Evolutionary conservation across 2,888 invertebrate species (phyloP).

Genomic region (Orthonevra nobilis): DNA sequence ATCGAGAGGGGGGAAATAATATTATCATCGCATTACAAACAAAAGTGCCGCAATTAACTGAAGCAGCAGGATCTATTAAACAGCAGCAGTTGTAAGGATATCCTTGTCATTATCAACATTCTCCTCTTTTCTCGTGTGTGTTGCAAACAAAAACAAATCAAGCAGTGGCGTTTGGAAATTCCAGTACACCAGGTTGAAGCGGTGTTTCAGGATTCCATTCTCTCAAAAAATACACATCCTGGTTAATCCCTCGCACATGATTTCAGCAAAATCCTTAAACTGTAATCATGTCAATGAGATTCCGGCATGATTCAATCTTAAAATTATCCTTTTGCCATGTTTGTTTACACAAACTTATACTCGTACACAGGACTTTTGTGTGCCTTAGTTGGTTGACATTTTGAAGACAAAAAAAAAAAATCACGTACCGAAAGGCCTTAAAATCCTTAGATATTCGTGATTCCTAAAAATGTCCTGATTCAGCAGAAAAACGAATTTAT

Average conservation of each 20-base stretch:
- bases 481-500: slow-evolving; percentile 43
- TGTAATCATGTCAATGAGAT: slow-evolving; percentile 57
- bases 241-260: background rate
- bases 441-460: slow-evolving; percentile 24
- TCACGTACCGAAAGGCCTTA: no score
- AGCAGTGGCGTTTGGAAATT: slow-evolving; percentile 47
- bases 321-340: no score
- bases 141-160: slow-evolving; percentile 47
- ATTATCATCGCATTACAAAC: slow-evolving; percentile 62
- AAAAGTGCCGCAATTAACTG: slow-evolving; percentile 65
- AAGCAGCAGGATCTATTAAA: slow-evolving; percentile 3
- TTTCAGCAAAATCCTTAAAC: background rate
- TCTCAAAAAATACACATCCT: background rate
- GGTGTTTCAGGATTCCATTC: slow-evolving; percentile 5
- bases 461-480: slow-evolving; percentile 32
- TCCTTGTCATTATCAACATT: slow-evolving; percentile 46
- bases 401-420: slow-evolving; percentile 7
- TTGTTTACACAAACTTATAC: no score
- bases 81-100: slow-evolving; percentile 47
- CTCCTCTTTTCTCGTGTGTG: no score
- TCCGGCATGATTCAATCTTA: no score
- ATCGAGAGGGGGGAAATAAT: slow-evolving; percentile 30
- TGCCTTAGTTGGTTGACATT: slow-evolving; percentile 32
- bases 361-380: no score
- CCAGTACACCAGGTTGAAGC: slow-evolving; percentile 2